phyloP scores from a whole-genome alignment of 1,140 invertebrate species.

The Nilaparvata lugens region DNA sequence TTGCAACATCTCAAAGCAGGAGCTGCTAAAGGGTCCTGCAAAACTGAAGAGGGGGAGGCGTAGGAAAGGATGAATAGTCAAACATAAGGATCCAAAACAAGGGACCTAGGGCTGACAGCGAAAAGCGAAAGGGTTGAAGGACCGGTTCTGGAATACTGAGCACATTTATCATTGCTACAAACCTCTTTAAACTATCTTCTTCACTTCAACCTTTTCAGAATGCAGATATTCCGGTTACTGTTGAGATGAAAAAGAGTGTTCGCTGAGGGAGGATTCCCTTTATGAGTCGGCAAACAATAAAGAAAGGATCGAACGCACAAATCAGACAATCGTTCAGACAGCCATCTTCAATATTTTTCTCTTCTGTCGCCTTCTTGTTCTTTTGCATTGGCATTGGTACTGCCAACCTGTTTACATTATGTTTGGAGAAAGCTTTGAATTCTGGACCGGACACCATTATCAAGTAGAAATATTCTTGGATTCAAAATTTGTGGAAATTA shows the following conservation, averaged over 20 bases:
- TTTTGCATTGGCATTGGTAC: too few relatives aligned
- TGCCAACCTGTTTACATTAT: too few relatives aligned
- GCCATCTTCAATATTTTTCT: too few relatives aligned
- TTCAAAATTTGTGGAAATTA: too few relatives aligned
- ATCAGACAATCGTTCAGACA: too few relatives aligned
- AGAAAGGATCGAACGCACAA: neutral
- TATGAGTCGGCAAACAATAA: slow-evolving; percentile 1
- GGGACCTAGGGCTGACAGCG: slow-evolving; percentile 4
- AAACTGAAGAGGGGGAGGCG: slow-evolving; percentile 8
- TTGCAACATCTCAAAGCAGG: neutral
- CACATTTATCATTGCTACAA: slow-evolving; percentile 12
- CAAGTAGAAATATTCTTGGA: too few relatives aligned
- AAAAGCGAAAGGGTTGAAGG: slow-evolving; percentile 12
- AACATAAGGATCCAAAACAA: slow-evolving; percentile 9
- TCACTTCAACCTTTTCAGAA: slow-evolving; percentile 13
- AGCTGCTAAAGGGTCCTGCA: slow-evolving; percentile 4
- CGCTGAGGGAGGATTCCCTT: slow-evolving; percentile 10
- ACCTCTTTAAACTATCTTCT: slow-evolving; percentile 10
- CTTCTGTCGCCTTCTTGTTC: too few relatives aligned
- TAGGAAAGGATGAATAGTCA: slow-evolving; percentile 5
- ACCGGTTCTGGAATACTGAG: slow-evolving; percentile 14
- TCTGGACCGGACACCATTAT: too few relatives aligned
- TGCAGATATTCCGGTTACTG: slow-evolving; percentile 18
- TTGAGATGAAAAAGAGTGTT: slow-evolving; percentile 7
- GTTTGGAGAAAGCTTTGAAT: too few relatives aligned